Percentiles rank a stretch among this genome's conserved stretches.
These are phyloP conservation scores for Pardosa pseudoannulata DNA, from an alignment of 2,888 invertebrate species.

Conservation along the genomic window DNA sequence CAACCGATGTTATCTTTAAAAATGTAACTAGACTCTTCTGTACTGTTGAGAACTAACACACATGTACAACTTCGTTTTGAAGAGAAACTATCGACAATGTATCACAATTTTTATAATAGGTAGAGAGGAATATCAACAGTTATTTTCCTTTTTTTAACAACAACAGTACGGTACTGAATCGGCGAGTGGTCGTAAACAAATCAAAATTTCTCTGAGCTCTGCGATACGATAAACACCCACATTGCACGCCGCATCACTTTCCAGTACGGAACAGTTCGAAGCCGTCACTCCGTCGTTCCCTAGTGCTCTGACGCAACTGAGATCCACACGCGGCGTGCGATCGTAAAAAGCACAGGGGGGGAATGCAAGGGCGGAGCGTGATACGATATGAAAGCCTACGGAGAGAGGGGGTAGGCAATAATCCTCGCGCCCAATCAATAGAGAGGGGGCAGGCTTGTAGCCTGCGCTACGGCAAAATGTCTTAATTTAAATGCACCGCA, in stretches of 20 bases:
- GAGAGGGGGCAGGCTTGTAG: constrained; percentile 59
- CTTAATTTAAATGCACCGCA: constrained; percentile 72
- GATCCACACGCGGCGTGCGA: constrained; percentile 46
- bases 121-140: no score
- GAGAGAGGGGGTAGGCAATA: constrained; percentile 26
- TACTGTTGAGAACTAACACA: no score
- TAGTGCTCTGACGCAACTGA: constrained; percentile 68
- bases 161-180: no score
- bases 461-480: constrained; percentile 65
- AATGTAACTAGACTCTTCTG: no score
- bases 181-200: no score
- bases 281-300: constrained; percentile 21
- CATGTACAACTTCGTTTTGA: no score
- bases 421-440: constrained; percentile 72
- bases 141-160: no score
- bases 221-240: not conserved
- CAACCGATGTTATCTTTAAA: no score
- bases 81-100: no score
- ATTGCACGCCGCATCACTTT: constrained; percentile 10
- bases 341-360: constrained; percentile 17
- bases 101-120: no score
- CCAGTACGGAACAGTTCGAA: not conserved
- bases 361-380: constrained; percentile 29
- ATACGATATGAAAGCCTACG: constrained; percentile 56
- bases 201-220: not conserved